These are phyloP conservation scores for Chroicocephalus ridibundus DNA, from an alignment of 2,113 vertebrate species.

Conservation along the genomic window DNA sequence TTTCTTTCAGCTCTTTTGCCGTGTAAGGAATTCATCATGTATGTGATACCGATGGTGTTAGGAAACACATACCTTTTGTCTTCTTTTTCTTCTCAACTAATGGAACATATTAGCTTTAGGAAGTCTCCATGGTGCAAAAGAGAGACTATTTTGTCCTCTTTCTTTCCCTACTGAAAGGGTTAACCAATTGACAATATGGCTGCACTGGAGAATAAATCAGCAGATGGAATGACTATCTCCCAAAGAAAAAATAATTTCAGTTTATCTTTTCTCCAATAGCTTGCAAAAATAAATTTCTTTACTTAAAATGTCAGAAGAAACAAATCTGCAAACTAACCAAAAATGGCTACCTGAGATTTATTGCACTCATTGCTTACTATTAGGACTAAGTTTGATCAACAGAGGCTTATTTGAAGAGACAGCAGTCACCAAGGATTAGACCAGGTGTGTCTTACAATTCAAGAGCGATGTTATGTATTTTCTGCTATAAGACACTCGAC, in stretches of 20 bases:
- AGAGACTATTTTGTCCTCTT: neutral
- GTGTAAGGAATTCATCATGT: neutral
- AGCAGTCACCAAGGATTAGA: neutral
- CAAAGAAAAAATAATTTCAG: neutral
- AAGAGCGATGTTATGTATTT: neutral
- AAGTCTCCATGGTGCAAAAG: neutral
- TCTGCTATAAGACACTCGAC: neutral
- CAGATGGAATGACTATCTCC: neutral
- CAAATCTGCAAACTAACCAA: neutral
- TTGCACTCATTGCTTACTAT: neutral
- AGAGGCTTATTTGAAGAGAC: neutral
- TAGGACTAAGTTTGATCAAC: neutral
- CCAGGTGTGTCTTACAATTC: neutral
- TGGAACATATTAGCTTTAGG: neutral
- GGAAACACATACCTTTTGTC: neutral
- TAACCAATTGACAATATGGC: neutral
- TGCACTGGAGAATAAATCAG: neutral
- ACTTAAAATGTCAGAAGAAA: neutral
- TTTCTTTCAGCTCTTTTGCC: neutral
- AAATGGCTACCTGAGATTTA: neutral
- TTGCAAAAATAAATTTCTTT: neutral
- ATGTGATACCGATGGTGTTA: neutral
- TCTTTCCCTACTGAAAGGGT: neutral
- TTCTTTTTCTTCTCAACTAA: neutral
- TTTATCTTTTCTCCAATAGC: neutral